Percentiles rank a stretch among this genome's conserved stretches.
Conservation (phyloP, 2,113 vertebrate genomes). For the Cottus gobio region DNA sequence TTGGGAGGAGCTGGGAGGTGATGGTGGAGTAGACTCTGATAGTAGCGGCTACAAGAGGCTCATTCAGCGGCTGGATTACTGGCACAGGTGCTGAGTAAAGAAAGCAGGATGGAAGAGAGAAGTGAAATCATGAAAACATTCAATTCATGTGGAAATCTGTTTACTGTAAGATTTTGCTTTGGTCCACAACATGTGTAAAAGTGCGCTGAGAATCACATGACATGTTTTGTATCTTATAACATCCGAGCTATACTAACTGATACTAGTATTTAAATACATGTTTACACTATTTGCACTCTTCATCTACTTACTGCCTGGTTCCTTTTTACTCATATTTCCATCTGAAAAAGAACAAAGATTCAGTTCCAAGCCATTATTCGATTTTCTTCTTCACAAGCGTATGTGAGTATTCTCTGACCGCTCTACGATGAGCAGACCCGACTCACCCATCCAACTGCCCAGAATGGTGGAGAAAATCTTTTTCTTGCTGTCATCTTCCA, state of each 20-base stretch:
- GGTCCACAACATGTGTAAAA: not conserved
- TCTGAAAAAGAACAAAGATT: slow-evolving; percentile 54
- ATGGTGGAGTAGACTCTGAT: slow-evolving; percentile 86
- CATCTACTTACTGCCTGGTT: slow-evolving; percentile 60
- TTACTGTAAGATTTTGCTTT: not conserved
- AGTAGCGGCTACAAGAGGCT: slow-evolving; percentile 87
- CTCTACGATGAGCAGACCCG: not conserved
- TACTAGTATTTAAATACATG: not conserved
- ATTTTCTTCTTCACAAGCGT: not conserved
- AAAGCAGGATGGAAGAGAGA: not conserved
- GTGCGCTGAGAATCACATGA: not conserved
- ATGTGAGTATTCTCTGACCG: not conserved
- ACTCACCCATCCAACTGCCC: slow-evolving; percentile 90
- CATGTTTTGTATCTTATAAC: not conserved
- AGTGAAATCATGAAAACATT: not conserved
- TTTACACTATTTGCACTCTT: not conserved
- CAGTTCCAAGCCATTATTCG: slow-evolving; percentile 10
- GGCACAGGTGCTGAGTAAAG: slow-evolving; percentile 73
- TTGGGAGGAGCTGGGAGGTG: slow-evolving; percentile 91
- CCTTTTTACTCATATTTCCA: slow-evolving; percentile 70
- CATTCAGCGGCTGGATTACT: slow-evolving; percentile 79
- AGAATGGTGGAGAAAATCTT: slow-evolving; percentile 92
- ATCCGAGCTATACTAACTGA: not conserved
- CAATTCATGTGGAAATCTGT: not conserved
- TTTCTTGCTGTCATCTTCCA: slow-evolving; percentile 90